These are phyloP conservation scores for Amblyteles armatorius DNA, from an alignment of 2,888 invertebrate species.

Conservation along the genomic window DNA sequence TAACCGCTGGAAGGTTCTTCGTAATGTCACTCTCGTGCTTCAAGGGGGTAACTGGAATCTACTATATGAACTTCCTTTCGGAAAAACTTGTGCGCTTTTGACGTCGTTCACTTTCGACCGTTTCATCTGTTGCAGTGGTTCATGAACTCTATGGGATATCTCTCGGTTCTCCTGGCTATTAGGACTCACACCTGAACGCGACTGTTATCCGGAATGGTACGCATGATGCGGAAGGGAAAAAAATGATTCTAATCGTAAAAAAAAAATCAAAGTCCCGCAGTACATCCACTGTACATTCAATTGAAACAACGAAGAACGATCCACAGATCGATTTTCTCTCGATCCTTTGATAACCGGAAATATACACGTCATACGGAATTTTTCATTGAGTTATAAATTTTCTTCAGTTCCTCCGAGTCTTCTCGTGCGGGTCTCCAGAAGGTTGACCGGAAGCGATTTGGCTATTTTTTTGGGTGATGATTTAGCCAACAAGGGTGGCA, in stretches of 20 bases:
- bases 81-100: neutral
- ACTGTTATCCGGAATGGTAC: neutral
- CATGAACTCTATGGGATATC: slow-evolving; percentile 65
- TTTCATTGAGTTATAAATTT: neutral
- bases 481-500: neutral
- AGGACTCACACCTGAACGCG: slow-evolving; percentile 18
- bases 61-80: neutral
- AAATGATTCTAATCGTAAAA: neutral
- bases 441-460: neutral
- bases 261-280: neutral
- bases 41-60: slow-evolving; percentile 65
- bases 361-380: neutral
- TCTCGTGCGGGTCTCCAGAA: neutral
- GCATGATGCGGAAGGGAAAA: neutral
- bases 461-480: neutral
- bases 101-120: slow-evolving; percentile 6
- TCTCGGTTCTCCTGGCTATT: slow-evolving; percentile 69
- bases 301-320: neutral
- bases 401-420: neutral
- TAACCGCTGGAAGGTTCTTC: slow-evolving; percentile 70
- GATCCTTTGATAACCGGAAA: neutral
- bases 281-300: neutral
- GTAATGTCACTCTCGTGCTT: slow-evolving; percentile 65
- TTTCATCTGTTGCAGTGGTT: slow-evolving; percentile 56
- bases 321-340: neutral